Evolutionary conservation across 2,797 vertebrate species (phyloP), one percentile per base, ranked within the genome.

Genomic region (Zenarchopterus dispar): DNA sequence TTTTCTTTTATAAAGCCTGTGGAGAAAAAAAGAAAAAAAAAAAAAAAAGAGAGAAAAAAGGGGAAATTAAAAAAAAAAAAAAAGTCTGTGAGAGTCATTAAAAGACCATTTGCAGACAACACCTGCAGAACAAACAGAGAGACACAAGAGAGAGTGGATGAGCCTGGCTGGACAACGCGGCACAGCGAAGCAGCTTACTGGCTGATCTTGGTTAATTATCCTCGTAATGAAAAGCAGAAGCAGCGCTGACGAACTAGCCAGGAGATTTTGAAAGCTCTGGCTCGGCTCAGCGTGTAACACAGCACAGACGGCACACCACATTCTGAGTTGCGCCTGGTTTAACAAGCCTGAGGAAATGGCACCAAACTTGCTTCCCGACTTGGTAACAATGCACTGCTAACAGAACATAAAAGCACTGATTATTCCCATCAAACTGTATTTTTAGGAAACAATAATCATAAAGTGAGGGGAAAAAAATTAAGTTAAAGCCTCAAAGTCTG

Each of bases 81-180:
- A n/a, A 47, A 19, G 80, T 75, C 77, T 41, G 42, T 22, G 54
- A 65, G 67, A 78, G 80, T 88, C 88, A 87, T 91, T 91, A 90
- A 88, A 89, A 88, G 86, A 86, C 81, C 69, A 91, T 90, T 88
- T 91, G 74, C 74, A 77, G 69, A 47, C 62, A 85, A 85, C 85
- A 91, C 88, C 84, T 87, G 87, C 85, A 83, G 70, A 88, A 86
- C 73, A 86, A 86, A 87, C 74, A 26, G 53, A 49, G 62, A 22
- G 59, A 39, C 11, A 17, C n/a, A 60, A 43, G 54, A 56, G 54
- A 47, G 41, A 6, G 62, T 43, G 42, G 67, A 57, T 11, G 65
- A 73, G 69, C 62, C 57, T 65, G 67, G 75, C 78, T 56, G 39
- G 17, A 81, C 68, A 80, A 77, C 74, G 80, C 80, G 60, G 75